phyloP scores from a whole-genome alignment of 1,140 invertebrate genomes.

The Caenorhabditis brenneri region DNA sequence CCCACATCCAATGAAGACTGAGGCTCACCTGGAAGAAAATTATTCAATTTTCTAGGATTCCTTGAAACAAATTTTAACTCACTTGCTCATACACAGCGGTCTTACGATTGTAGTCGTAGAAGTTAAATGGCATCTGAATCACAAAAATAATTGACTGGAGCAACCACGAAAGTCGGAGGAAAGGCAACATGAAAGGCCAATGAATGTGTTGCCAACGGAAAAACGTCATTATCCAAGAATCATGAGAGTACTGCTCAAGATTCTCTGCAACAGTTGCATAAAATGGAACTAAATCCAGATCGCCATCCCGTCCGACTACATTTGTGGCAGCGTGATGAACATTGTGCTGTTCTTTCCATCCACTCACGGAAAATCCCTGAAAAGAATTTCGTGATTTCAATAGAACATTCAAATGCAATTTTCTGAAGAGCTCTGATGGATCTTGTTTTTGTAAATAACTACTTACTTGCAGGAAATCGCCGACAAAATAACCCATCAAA shows the following conservation, averaged over 20 bases:
- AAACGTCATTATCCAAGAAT: conserved; percentile 58
- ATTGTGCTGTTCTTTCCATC: conserved; percentile 71
- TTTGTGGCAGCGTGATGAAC: conserved; percentile 70
- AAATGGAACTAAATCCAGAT: conserved; percentile 68
- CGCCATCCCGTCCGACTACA: conserved; percentile 68
- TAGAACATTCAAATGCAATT: too few relatives aligned
- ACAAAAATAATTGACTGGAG: conserved; percentile 67
- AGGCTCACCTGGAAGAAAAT: conserved; percentile 56
- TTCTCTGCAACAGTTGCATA: conserved; percentile 68
- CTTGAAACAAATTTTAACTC: conserved; percentile 56
- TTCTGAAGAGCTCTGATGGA: too few relatives aligned
- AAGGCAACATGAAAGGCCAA: conserved; percentile 64
- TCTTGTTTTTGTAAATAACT: too few relatives aligned
- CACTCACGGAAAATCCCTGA: conserved; percentile 68
- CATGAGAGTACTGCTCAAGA: conserved; percentile 61
- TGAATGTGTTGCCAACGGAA: conserved; percentile 70
- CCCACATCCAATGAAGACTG: conserved; percentile 63
- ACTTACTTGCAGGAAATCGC: not conserved
- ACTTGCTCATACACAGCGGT: conserved; percentile 47
- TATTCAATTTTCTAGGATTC: conserved; percentile 56
- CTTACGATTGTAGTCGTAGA: conserved; percentile 59
- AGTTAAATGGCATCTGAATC: conserved; percentile 60
- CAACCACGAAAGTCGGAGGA: conserved; percentile 68
- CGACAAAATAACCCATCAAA: conserved; percentile 43
- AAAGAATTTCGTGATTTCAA: too few relatives aligned